Evolutionary conservation across 2,888 invertebrate species (phyloP).

Genomic region (Zhuqinia jingwanae): DNA sequence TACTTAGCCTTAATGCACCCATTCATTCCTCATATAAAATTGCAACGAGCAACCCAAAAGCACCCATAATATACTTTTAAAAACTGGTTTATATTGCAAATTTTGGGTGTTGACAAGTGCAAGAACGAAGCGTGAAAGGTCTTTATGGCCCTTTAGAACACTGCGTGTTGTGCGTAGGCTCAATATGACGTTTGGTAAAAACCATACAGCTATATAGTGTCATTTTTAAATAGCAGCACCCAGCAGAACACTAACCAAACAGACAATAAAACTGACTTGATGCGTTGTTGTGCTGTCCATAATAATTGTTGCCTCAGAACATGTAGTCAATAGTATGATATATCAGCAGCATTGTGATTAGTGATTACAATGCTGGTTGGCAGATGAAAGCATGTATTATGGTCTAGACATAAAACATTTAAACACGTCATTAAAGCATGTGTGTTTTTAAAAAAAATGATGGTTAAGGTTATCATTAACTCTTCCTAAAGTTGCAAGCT

Average conservation of each 20-base stretch:
- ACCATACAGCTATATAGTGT: background rate
- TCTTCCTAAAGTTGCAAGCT: conserved; percentile 13
- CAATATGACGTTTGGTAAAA: too few relatives aligned
- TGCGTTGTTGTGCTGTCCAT: too few relatives aligned
- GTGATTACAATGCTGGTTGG: too few relatives aligned
- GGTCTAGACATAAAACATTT: conserved; percentile 49
- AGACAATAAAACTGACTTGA: too few relatives aligned
- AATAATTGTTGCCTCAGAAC: too few relatives aligned
- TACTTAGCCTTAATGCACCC: background rate
- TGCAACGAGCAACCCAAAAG: background rate
- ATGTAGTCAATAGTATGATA: too few relatives aligned
- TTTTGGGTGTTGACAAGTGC: conserved; percentile 21
- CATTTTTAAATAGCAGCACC: background rate
- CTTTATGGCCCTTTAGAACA: too few relatives aligned
- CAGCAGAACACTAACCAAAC: too few relatives aligned
- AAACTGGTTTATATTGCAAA: conserved; percentile 25
- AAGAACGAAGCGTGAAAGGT: background rate
- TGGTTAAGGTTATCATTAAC: conserved; percentile 12
- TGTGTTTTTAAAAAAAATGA: background rate
- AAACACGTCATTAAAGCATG: conserved; percentile 28
- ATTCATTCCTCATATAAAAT: background rate
- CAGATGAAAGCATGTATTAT: background rate
- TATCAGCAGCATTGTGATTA: too few relatives aligned
- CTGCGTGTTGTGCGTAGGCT: too few relatives aligned
- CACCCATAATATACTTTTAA: background rate